These are phyloP conservation scores for Agriopis marginaria DNA, from an alignment of 2,888 invertebrate species.

Conservation along the genomic window DNA sequence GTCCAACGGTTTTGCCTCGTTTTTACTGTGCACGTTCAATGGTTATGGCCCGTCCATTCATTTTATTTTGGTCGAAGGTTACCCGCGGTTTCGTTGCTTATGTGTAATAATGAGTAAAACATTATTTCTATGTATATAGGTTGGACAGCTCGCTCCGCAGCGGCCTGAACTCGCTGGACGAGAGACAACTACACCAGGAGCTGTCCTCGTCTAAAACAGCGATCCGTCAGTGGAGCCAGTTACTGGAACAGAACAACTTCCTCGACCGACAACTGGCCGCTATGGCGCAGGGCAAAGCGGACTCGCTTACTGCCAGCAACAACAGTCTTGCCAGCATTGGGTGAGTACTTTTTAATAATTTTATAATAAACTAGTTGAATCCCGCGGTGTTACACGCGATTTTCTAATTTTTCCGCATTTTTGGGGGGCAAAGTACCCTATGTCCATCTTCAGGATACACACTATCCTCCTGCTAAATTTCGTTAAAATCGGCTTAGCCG, in stretches of 20 bases:
- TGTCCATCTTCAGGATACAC: too few relatives aligned
- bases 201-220: constrained; percentile 77
- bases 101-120: not conserved
- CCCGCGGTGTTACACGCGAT: too few relatives aligned
- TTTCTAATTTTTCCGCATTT: too few relatives aligned
- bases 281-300: constrained; percentile 78
- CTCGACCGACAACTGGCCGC: constrained; percentile 79
- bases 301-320: constrained; percentile 82
- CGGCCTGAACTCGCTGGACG: constrained; percentile 81
- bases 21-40: too few relatives aligned
- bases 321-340: constrained; percentile 79
- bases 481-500: too few relatives aligned
- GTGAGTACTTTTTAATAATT: constrained; percentile 61
- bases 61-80: too few relatives aligned
- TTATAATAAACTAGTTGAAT: too few relatives aligned
- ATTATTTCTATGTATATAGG: constrained; percentile 51
- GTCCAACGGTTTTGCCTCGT: too few relatives aligned
- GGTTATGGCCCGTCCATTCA: too few relatives aligned
- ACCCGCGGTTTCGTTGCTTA: too few relatives aligned
- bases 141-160: constrained; percentile 82
- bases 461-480: too few relatives aligned
- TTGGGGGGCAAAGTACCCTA: too few relatives aligned
- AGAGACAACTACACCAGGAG: constrained; percentile 79
- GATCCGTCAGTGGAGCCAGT: constrained; percentile 81
- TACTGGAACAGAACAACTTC: constrained; percentile 78